phyloP scores from a whole-genome alignment of 2,113 vertebrate species.

The Platycercus adscitus region DNA sequence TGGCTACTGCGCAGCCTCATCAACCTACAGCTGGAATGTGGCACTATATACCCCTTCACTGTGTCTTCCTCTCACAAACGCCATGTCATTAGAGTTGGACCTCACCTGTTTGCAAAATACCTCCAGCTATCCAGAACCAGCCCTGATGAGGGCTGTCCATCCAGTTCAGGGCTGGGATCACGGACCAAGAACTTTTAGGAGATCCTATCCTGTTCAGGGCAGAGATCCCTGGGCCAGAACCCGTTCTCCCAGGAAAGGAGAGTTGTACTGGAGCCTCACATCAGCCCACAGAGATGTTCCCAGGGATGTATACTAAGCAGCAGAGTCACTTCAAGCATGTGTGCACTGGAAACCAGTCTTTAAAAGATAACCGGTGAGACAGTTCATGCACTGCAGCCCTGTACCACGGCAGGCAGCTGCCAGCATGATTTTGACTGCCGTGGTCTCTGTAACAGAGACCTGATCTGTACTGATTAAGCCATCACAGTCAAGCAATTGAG shows the following conservation, averaged over 20 bases:
- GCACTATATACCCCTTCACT: rapidly evolving
- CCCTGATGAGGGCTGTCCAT: not conserved
- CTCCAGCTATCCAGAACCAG: not conserved
- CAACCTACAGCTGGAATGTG: rapidly evolving
- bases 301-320: not conserved
- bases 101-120: not conserved
- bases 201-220: rapidly evolving
- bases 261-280: not conserved
- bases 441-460: not conserved
- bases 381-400: not conserved
- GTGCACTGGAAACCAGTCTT: not conserved
- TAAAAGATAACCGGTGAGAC: not conserved
- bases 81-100: rapidly evolving
- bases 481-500: not conserved
- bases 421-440: not conserved
- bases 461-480: not conserved
- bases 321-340: not conserved
- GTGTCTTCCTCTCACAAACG: not conserved
- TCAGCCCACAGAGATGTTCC: not conserved
- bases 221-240: not conserved
- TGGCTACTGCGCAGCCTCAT: not conserved
- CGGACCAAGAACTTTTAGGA: not conserved
- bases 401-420: rapidly evolving
- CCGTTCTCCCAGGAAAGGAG: not conserved
- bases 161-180: not conserved